These are phyloP conservation scores for Ligdia adustata DNA, from an alignment of 2,888 invertebrate genomes.

Conservation along the genomic window DNA sequence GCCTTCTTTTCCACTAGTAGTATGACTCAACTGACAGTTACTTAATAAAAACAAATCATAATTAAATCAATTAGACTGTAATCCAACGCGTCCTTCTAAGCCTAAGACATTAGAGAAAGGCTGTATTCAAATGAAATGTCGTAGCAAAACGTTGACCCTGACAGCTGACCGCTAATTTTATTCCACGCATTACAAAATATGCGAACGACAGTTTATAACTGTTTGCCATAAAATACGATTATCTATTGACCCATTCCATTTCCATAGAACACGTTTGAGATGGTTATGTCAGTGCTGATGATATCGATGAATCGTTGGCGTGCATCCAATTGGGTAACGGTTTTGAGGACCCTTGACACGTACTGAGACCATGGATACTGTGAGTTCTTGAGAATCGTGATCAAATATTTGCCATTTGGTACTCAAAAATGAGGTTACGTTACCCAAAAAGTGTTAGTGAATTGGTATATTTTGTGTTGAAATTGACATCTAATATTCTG, in stretches of 20 bases:
- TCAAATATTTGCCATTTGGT: too few relatives aligned
- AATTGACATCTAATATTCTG: too few relatives aligned
- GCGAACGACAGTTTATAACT: background rate
- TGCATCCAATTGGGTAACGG: conserved; percentile 31
- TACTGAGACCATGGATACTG: conserved; percentile 5
- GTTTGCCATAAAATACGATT: conserved; percentile 10
- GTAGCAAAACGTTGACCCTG: conserved; percentile 7
- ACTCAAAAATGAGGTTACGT: too few relatives aligned
- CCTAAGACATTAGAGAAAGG: conserved; percentile 7
- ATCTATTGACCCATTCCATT: conserved; percentile 18
- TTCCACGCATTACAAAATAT: conserved; percentile 9
- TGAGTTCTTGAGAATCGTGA: too few relatives aligned
- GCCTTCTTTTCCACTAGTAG: too few relatives aligned
- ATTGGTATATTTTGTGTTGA: too few relatives aligned
- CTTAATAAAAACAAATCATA: too few relatives aligned
- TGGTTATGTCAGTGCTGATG: conserved; percentile 31
- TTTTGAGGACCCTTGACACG: conserved; percentile 21
- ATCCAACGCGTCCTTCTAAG: background rate
- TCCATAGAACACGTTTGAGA: conserved; percentile 15
- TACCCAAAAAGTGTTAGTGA: too few relatives aligned
- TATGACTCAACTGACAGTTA: too few relatives aligned
- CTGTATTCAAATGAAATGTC: background rate
- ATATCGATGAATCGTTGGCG: conserved; percentile 23
- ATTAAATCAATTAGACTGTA: too few relatives aligned
- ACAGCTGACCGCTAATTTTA: conserved; percentile 5